Evolutionary conservation across 64 coral and sea anemone genomes (phyloP), one percentile per base, ranked within the genome.

Genomic region (Anthopleura sola): DNA sequence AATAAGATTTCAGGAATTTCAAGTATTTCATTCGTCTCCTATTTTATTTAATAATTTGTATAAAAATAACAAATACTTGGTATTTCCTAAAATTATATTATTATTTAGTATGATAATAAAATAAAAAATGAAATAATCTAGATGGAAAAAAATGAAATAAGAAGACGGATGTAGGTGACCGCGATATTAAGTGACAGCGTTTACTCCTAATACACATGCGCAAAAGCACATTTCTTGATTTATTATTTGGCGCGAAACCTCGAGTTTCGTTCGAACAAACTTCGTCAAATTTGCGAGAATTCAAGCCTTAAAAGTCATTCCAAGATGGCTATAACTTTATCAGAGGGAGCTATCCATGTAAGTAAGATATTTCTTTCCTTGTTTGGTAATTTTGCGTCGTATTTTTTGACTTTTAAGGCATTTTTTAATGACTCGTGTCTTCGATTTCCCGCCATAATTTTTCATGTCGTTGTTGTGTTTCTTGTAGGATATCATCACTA

Each of bases 401-500:
- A 62, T 26, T 62, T n/a, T 1, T 62, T 23, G n/a, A 62, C 21
- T n/a, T 62, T 24, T 15, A 8, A 62, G 58, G 5, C n/a, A 9
- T 62, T 82, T 21, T 82, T 68, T 19, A 2, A 24, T 19, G 18
- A 53, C 81, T 62, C 50, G 28, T 69, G 37, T 44, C 40, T 75
- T 29, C 12, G 37, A n/a, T 87, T 87, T 87, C 75, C 49, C 86
- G 86, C 75, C 71, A 87, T 78, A 53, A 17, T 83, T 24, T 57
- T 16, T 84, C 2, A 55, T 31, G 49, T 55, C 55, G 48, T 55
- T 60, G 31, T 55, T 26, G 12, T 49, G 53, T 88, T 82, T 75
- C 11, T 87, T 86, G 60, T 82, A 97, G 91, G 91, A 87, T 18
- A 97, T 97, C 68, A 54, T 97, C 32, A 87, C 36, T 40, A 90